A percentile compares a stretch with the other conserved stretches of the same genome.
Conservation (phyloP, 2,888 invertebrate species). For the Drosophila greeni region DNA sequence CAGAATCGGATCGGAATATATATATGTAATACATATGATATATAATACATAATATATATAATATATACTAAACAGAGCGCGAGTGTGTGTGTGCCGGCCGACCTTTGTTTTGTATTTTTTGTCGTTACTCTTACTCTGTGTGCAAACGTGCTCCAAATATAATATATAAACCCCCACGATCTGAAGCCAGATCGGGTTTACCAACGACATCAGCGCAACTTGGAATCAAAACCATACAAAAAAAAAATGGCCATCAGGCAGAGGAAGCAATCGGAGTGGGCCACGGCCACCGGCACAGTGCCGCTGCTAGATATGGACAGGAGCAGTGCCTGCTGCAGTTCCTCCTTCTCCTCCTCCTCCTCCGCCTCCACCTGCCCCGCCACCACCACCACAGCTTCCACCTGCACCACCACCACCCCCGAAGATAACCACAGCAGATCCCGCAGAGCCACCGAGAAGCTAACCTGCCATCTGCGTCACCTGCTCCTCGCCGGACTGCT, state of each 20-base stretch:
- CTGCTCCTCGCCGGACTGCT: conserved; percentile 61
- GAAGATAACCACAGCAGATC: conserved; percentile 8
- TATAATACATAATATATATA: conserved; percentile 15
- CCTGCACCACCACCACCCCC: background rate
- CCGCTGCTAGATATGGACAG: conserved; percentile 43
- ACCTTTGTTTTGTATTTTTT: conserved; percentile 35
- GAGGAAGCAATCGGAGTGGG: conserved; percentile 37
- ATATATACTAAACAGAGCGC: conserved; percentile 15
- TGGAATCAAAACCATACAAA: background rate
- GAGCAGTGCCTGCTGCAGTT: conserved; percentile 8
- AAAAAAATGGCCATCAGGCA: conserved; percentile 37
- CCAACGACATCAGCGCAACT: background rate
- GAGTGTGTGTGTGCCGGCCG: conserved; percentile 33
- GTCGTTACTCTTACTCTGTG: conserved; percentile 9
- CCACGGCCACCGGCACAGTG: conserved; percentile 63
- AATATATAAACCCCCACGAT: background rate
- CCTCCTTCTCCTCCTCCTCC: background rate
- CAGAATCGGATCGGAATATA: conserved; percentile 25
- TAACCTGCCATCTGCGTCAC: conserved; percentile 53
- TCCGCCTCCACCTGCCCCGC: conserved; percentile 6
- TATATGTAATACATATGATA: conserved; percentile 18
- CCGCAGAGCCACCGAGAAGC: conserved; percentile 3
- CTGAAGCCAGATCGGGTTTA: conserved; percentile 13
- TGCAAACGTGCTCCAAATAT: conserved; percentile 20
- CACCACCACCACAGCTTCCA: background rate